Evolutionary conservation across 2,113 vertebrate species (phyloP), one percentile per base, ranked within the genome.

Genomic region (Nestor notabilis): DNA sequence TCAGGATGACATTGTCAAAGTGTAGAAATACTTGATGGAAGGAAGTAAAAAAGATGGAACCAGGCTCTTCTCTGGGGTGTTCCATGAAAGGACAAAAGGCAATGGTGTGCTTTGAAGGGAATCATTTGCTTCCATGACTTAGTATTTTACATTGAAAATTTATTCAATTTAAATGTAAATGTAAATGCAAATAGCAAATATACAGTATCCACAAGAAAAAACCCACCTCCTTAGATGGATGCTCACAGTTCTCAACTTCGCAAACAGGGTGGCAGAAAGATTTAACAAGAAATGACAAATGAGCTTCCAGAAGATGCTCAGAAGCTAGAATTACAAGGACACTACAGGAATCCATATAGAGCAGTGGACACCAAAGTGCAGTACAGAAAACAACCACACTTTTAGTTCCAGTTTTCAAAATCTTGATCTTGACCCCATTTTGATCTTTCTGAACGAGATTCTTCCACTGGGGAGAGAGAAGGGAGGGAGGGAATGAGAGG

Each of bases 1-100:
- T 43, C 33, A n/a, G 21, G 11, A 8, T 5, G 6, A 58, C 63
- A 37, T 53, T 74, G 61, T 0, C 12, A 2, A 87, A 46, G 8
- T 49, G 23, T 14, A 82, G 74, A 87, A 85, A 82, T 46, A 55
- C 14, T 17, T 68, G 24, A 68, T 10, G 10, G 39, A 12, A 72
- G 7, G 4, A 9, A 79, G 3, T 11, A 61, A 71, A 70, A 63
- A 60, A 64, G 37, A 37, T 33, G 5, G 35, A 87, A 7, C 5
- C 31, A 41, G 11, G 17, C 3, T 74, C 8, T 80, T 43, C 44
- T 49, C 41, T 37, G 28, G 4, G 9, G 1, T 37, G 5, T 64
- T 44, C 21, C 17, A 49, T 33, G 23, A 84, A 81, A 75, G 29
- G n/a, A 63, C 17, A 49, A 81, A 44, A 55, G 24, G 19, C 7